Evolutionary conservation across 2,888 invertebrate genomes (phyloP).

Genomic region (Corbicula japonica): DNA sequence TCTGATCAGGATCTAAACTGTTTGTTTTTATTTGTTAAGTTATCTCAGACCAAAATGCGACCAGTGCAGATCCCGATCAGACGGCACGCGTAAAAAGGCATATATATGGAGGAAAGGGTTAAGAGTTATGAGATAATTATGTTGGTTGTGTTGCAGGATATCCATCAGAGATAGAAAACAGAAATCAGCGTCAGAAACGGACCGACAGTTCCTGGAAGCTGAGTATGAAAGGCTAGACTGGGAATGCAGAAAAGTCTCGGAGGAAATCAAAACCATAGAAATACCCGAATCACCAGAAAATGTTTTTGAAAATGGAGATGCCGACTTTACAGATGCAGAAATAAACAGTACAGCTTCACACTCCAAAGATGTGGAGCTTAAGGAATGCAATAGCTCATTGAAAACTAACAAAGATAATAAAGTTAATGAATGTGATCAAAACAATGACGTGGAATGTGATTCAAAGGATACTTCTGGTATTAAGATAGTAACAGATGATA

Average conservation of each 20-base stretch:
- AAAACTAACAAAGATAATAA: too few relatives aligned
- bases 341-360: too few relatives aligned
- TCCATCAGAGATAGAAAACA: slow-evolving; percentile 75
- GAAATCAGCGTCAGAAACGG: slow-evolving; percentile 60
- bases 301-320: too few relatives aligned
- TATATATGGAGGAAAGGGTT: not conserved
- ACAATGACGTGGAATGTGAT: too few relatives aligned
- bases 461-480: too few relatives aligned
- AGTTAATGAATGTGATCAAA: too few relatives aligned
- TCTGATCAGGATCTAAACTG: not conserved
- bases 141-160: slow-evolving; percentile 68
- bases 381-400: too few relatives aligned
- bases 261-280: slow-evolving; percentile 67
- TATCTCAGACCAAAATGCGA: not conserved
- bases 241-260: slow-evolving; percentile 65
- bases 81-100: not conserved
- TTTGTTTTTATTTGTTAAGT: not conserved
- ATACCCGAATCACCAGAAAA: too few relatives aligned
- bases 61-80: not conserved
- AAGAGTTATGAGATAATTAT: not conserved
- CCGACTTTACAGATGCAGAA: too few relatives aligned
- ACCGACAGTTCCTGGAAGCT: slow-evolving; percentile 69
- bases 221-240: slow-evolving; percentile 74
- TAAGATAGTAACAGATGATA: too few relatives aligned
- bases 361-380: too few relatives aligned